Conservation (phyloP, 2,113 vertebrate genomes). For the Notiomystis cincta region DNA sequence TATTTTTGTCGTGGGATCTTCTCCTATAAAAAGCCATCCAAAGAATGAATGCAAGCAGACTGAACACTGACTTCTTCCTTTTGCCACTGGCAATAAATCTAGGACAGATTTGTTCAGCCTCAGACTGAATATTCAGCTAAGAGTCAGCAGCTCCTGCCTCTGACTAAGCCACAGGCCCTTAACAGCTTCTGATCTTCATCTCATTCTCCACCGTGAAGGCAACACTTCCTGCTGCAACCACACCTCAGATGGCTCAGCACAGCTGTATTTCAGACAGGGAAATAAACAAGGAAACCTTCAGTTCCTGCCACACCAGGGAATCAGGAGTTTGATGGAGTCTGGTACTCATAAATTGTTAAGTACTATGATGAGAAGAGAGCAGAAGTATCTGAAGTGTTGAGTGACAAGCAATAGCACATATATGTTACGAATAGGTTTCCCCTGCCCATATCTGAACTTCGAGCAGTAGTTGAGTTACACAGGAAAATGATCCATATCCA, state of each 20-base stretch:
- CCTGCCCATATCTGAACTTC: background rate
- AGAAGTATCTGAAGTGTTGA: background rate
- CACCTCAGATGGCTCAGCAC: background rate
- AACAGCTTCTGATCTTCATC: background rate
- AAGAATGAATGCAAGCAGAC: background rate
- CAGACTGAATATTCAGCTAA: background rate
- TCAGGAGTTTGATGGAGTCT: background rate
- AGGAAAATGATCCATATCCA: background rate
- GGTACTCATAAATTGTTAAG: background rate
- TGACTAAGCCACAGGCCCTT: background rate
- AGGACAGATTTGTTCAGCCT: background rate
- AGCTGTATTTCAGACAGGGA: background rate
- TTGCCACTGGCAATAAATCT: background rate
- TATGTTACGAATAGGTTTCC: background rate
- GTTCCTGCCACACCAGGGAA: background rate
- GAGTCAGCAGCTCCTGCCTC: background rate
- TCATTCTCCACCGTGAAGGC: background rate
- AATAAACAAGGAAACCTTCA: background rate
- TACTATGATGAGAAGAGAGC: background rate
- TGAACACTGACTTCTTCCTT: background rate
- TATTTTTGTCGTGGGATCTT: background rate
- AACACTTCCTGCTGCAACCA: background rate
- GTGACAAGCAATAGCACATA: background rate
- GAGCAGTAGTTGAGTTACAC: background rate
- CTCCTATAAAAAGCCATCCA: background rate